Percentiles rank a stretch among this genome's conserved stretches.
phyloP scores from a whole-genome alignment of 2,113 vertebrate genomes.

The Piprites chloris region DNA sequence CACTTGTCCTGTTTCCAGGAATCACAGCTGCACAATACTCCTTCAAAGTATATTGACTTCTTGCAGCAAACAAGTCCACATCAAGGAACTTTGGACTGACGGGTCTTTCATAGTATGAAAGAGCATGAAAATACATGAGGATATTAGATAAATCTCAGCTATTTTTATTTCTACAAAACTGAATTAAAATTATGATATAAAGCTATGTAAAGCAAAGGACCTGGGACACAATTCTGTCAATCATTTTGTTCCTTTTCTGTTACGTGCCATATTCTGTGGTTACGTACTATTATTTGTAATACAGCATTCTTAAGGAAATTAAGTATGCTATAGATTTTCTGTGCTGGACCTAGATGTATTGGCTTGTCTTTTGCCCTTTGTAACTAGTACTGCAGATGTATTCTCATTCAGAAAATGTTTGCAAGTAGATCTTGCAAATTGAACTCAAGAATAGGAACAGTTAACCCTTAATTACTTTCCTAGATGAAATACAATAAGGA shows the following conservation, averaged over 20 bases:
- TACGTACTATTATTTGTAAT: neutral
- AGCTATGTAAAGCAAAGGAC: neutral
- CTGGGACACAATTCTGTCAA: rapidly evolving
- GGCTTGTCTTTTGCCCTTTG: neutral
- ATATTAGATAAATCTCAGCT: neutral
- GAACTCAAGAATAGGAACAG: neutral
- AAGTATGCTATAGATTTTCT: neutral
- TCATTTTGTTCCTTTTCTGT: neutral
- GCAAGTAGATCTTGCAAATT: neutral
- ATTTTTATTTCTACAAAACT: neutral
- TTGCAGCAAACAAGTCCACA: neutral
- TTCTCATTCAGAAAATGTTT: neutral
- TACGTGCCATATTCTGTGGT: neutral
- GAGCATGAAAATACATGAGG: neutral
- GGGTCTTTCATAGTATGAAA: neutral
- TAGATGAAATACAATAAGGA: neutral
- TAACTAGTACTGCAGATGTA: neutral
- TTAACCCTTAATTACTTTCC: neutral
- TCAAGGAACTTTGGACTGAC: neutral
- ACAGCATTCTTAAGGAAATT: neutral
- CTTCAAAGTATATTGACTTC: neutral
- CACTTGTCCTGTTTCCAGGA: neutral
- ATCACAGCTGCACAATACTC: neutral
- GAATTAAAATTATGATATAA: neutral
- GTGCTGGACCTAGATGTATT: neutral